Percentiles rank a stretch among this genome's conserved stretches.
Evolutionary conservation across 1,140 invertebrate genomes (phyloP).

Genomic region (Zaprionus gabonicus): DNA sequence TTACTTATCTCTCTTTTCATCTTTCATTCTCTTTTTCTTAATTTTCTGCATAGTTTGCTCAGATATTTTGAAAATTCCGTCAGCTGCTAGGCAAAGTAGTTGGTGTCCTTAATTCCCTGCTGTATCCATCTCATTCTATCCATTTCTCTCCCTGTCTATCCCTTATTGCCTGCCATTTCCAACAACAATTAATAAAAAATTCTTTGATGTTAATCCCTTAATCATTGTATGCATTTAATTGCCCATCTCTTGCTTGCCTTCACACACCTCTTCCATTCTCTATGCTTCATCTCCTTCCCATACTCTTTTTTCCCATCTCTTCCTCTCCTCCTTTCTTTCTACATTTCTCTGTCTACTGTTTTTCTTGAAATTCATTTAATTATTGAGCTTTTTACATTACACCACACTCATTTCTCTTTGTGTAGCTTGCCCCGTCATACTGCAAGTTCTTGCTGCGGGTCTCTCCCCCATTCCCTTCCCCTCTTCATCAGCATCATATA

Average conservation of each 20-base stretch:
- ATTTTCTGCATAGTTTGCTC: neutral
- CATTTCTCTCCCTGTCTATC: neutral
- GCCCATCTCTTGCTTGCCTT: slow-evolving; percentile 31
- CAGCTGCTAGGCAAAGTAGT: neutral
- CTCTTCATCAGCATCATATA: too few species aligned
- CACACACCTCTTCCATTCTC: neutral
- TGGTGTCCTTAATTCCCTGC: neutral
- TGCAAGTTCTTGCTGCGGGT: slow-evolving; percentile 58
- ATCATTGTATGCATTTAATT: slow-evolving; percentile 61
- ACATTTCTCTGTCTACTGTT: neutral
- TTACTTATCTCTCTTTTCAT: neutral
- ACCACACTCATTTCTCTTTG: slow-evolving; percentile 32
- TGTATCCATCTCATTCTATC: neutral
- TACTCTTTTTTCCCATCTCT: neutral
- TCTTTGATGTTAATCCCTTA: slow-evolving; percentile 39
- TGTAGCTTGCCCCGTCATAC: slow-evolving; percentile 1
- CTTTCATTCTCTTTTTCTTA: neutral
- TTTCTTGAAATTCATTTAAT: slow-evolving; percentile 52
- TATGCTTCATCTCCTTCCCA: neutral
- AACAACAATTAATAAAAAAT: neutral
- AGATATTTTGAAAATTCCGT: too few species aligned
- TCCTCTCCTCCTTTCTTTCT: neutral
- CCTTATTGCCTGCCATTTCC: neutral
- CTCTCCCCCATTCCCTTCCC: neutral
- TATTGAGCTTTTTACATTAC: slow-evolving; percentile 40